Percentiles rank a stretch among this genome's conserved stretches.
These are phyloP conservation scores for Stictonetta naevosa DNA, from an alignment of 2,113 vertebrate species.

Conservation along the genomic window DNA sequence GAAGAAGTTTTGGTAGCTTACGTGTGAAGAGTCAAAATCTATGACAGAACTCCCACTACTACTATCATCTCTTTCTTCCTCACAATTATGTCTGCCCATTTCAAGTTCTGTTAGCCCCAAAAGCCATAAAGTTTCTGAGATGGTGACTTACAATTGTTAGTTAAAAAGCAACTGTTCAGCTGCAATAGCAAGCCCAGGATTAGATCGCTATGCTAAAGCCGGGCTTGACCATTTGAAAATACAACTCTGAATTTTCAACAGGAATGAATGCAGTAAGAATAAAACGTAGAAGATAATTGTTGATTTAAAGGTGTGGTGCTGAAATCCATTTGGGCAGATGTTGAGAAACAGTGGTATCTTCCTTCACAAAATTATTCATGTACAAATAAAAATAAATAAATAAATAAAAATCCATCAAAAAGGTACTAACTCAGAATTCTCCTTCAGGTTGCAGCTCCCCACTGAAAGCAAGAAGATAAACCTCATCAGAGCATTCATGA, in stretches of 20 bases:
- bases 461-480: not conserved
- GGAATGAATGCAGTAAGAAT: not conserved
- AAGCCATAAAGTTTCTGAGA: not conserved
- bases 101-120: not conserved
- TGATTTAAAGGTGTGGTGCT: not conserved
- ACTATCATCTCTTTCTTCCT: not conserved
- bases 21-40: accelerated
- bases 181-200: not conserved
- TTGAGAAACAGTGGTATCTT: not conserved
- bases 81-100: not conserved
- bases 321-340: not conserved
- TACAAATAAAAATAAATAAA: not conserved
- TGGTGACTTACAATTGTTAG: not conserved
- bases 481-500: not conserved
- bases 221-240: not conserved
- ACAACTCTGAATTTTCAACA: not conserved
- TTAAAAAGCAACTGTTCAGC: not conserved
- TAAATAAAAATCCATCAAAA: not conserved
- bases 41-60: not conserved
- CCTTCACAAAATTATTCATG: not conserved
- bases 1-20: not conserved
- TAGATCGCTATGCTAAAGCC: not conserved
- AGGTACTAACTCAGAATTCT: not conserved
- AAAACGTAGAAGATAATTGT: not conserved
- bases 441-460: not conserved